A percentile compares a stretch with the other conserved stretches of the same genome.
phyloP scores from a whole-genome alignment of 1,140 invertebrate species.

The Drosophila navojoa region DNA sequence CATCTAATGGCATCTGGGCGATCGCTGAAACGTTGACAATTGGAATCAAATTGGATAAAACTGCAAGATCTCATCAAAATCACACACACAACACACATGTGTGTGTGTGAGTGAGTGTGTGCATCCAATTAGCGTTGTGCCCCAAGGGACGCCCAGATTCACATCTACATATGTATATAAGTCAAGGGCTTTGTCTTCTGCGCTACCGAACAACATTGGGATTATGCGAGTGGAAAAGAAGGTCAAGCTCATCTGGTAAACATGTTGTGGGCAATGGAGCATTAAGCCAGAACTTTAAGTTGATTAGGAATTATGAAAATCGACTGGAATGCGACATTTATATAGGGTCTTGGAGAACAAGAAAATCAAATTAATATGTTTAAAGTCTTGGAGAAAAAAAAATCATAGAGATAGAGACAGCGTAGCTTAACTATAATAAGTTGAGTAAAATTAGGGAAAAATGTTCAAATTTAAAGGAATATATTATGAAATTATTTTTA shows the following conservation, averaged over 20 bases:
- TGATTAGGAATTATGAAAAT: background rate
- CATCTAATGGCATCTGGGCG: slow-evolving; percentile 21
- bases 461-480: no score
- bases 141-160: no score
- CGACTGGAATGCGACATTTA: background rate
- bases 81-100: background rate
- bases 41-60: slow-evolving; percentile 45
- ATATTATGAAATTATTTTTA: no score
- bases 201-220: slow-evolving; percentile 14
- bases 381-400: no score
- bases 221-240: slow-evolving; percentile 23
- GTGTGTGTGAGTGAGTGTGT: background rate
- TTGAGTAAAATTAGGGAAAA: no score
- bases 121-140: slow-evolving; percentile 14
- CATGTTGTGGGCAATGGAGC: slow-evolving; percentile 13
- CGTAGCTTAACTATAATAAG: no score
- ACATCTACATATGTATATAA: slow-evolving; percentile 14
- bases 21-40: slow-evolving; percentile 64
- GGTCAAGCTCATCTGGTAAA: slow-evolving; percentile 39
- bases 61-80: slow-evolving; percentile 2
- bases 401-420: no score
- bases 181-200: slow-evolving; percentile 40
- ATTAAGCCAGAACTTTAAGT: slow-evolving; percentile 5
- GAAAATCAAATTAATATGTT: no score
- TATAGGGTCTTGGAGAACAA: background rate